Conservation (phyloP, 2,797 vertebrate species). For the Danio albolineatus region DNA sequence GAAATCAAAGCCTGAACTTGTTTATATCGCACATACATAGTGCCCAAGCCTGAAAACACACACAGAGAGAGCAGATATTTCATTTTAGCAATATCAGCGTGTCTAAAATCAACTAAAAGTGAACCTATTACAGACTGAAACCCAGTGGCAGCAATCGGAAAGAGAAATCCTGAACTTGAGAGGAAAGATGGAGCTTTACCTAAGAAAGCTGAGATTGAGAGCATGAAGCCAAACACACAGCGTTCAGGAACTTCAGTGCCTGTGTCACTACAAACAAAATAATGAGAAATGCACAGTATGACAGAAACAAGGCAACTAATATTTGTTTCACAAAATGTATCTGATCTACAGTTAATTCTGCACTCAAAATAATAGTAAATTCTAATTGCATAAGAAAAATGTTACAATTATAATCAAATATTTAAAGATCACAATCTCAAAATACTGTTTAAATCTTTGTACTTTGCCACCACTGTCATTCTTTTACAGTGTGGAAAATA, state of each 20-base stretch:
- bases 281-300: neutral
- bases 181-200: constrained; percentile 70
- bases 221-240: constrained; percentile 86
- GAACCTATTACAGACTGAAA: neutral
- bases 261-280: constrained; percentile 78
- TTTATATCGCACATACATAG: constrained; percentile 84
- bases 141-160: neutral
- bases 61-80: too few relatives aligned
- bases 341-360: neutral
- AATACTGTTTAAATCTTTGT: too few relatives aligned
- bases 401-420: too few relatives aligned
- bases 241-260: constrained; percentile 83
- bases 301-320: neutral
- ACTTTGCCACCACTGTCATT: too few relatives aligned
- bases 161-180: neutral
- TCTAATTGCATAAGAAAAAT: too few relatives aligned
- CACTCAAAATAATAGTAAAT: too few relatives aligned
- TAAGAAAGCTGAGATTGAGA: constrained; percentile 79
- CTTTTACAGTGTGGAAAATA: too few relatives aligned
- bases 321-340: neutral
- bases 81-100: too few relatives aligned
- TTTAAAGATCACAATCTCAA: too few relatives aligned
- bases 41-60: constrained; percentile 75
- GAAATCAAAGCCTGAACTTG: constrained; percentile 80
- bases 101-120: neutral